A percentile compares a stretch with the other conserved stretches of the same genome.
These are phyloP conservation scores for Columba livia DNA, from an alignment of 2,113 vertebrate species.

Conservation along the genomic window DNA sequence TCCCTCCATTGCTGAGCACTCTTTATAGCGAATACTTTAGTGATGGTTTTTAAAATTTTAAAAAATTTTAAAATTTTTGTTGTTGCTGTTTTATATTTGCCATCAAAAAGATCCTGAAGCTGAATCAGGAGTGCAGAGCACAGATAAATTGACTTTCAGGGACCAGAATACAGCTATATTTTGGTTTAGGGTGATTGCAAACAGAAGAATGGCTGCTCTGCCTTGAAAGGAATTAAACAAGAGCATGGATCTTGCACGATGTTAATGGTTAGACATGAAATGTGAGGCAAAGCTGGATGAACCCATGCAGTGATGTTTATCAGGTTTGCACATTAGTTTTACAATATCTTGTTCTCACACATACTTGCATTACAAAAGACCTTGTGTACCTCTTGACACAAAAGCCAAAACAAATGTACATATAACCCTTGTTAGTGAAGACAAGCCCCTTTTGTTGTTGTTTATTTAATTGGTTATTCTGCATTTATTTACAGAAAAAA, in stretches of 20 bases:
- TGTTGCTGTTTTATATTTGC: background rate
- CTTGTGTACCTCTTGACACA: background rate
- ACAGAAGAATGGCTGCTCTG: background rate
- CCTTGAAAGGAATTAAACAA: background rate
- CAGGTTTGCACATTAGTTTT: conserved; percentile 5
- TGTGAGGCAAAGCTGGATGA: background rate
- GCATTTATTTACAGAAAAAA: conserved; percentile 71
- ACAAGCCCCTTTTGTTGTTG: background rate
- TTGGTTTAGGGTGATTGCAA: background rate
- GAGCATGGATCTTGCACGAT: background rate
- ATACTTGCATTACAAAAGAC: background rate
- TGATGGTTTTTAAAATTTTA: background rate
- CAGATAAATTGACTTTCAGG: conserved; percentile 4
- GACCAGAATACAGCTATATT: background rate
- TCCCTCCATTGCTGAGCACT: background rate
- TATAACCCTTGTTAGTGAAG: background rate
- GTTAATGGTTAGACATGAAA: conserved; percentile 29
- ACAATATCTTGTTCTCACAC: background rate
- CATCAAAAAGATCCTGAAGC: background rate
- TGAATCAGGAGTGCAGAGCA: background rate
- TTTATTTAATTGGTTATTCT: conserved; percentile 39
- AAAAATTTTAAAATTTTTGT: too few species aligned
- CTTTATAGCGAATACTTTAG: background rate
- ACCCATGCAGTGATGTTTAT: conserved; percentile 10
- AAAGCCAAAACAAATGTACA: background rate